Base-by-base conservation (phyloP, 2,113 vertebrate species). In the Saccopteryx leptura region DNA sequence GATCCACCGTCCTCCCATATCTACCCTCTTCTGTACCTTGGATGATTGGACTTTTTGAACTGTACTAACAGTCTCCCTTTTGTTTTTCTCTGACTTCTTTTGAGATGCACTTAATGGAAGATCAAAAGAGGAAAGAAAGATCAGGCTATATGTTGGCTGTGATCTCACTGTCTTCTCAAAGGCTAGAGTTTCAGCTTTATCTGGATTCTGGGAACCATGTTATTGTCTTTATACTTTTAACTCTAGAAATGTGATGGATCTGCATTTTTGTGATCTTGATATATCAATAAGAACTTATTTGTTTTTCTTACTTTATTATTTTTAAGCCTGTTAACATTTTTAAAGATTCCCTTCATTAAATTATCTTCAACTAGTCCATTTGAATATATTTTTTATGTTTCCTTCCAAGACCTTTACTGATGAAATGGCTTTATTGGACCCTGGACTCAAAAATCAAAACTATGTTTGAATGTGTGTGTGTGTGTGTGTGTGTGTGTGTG, bases 321-420 rank as follows among this genome's bases (percentile, higher is more conserved):
- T 88, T 92, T 97, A 96, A 54, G 5, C 17, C 12, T 31, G 50
- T 33, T 12, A 93, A 80, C 12, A 71, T 13, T 65, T 92, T 91
- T 61, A 46, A 88, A 95, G 46, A 68, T 7, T 68, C 2, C 14
- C 3, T 90, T 93, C 71, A 54, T 72, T 90, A 76, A 89, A 54
- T 66, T 65, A 39, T 75, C 24, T 58, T 92, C 21, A 91, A 12
- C 24, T 88, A 61, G 28, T 68, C 7, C 2, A 48, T 76, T 92
- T 83, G 23, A 65, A 72, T 82, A 48, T 92, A 39, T 63, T 21
- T 10, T 66, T 7, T 39, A 23, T 58, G 68, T 95, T 79, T 60
- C 24, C 23, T 93, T 18, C n/a, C 15, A 78, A 58, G 23, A 92
- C 11, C 21, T 18, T 87, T 54, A 83, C 28, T 39, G 23, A 74